Evolutionary conservation across 2,797 vertebrate species (phyloP).

Genomic region (Thripadectes ignobilis): DNA sequence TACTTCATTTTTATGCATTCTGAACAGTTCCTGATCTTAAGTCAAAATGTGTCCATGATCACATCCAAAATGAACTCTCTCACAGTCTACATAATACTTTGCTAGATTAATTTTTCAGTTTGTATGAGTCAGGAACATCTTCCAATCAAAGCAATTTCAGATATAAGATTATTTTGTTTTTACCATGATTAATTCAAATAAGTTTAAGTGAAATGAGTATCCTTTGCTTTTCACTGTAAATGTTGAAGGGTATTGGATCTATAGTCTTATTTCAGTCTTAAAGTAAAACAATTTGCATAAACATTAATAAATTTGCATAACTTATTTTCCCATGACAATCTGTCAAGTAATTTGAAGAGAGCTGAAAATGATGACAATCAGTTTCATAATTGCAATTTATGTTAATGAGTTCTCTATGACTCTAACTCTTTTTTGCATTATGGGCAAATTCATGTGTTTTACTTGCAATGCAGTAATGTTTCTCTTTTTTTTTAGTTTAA

Average conservation of each 20-base stretch:
- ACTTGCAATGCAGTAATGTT: neutral
- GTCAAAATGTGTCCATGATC: slow-evolving; percentile 59
- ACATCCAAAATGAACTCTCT: slow-evolving; percentile 47
- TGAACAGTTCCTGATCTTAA: slow-evolving; percentile 61
- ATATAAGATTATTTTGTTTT: slow-evolving; percentile 38
- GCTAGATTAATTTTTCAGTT: slow-evolving; percentile 29
- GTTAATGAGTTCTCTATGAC: neutral
- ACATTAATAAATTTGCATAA: slow-evolving; percentile 37
- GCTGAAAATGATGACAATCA: slow-evolving; percentile 26
- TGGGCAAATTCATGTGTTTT: neutral
- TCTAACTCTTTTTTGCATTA: neutral
- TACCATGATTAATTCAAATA: slow-evolving; percentile 37
- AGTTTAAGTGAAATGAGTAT: slow-evolving; percentile 23
- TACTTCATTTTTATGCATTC: slow-evolving; percentile 67
- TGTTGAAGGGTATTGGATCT: neutral
- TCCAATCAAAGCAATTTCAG: slow-evolving; percentile 40
- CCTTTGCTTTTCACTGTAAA: neutral
- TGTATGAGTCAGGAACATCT: slow-evolving; percentile 42
- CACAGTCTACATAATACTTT: slow-evolving; percentile 32
- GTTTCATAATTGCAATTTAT: slow-evolving; percentile 30
- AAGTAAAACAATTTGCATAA: slow-evolving; percentile 39
- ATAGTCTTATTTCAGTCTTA: slow-evolving; percentile 20
- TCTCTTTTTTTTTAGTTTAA: neutral
- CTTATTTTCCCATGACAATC: slow-evolving; percentile 28
- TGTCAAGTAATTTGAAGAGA: slow-evolving; percentile 49